These are phyloP conservation scores for Sparus aurata DNA, from an alignment of 2,797 vertebrate genomes.

Conservation along the genomic window DNA sequence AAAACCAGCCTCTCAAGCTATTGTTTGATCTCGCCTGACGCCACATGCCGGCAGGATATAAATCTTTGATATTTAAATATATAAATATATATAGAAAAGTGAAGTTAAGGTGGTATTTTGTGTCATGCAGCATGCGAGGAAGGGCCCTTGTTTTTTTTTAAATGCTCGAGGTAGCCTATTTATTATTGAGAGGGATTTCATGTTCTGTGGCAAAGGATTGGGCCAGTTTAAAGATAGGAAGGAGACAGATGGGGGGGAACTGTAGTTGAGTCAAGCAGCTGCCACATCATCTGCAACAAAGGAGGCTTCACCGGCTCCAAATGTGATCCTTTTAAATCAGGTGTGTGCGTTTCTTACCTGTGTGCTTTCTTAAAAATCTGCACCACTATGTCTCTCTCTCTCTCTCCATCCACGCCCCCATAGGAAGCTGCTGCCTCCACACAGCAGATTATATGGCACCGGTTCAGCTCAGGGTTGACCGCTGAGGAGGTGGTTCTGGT, in stretches of 20 bases:
- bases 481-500: slow-evolving; percentile 38
- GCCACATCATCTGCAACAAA: slow-evolving; percentile 59
- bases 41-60: slow-evolving; percentile 37
- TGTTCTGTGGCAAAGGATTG: slow-evolving; percentile 71
- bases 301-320: slow-evolving; percentile 13
- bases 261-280: slow-evolving; percentile 46
- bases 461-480: slow-evolving; percentile 46
- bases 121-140: slow-evolving; percentile 63
- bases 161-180: slow-evolving; percentile 71
- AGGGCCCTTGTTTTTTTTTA: slow-evolving; percentile 62
- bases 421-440: slow-evolving; percentile 51
- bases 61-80: not conserved
- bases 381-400: slow-evolving; percentile 3
- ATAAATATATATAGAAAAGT: slow-evolving; percentile 51
- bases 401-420: slow-evolving; percentile 19
- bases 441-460: slow-evolving; percentile 50
- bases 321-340: slow-evolving; percentile 26
- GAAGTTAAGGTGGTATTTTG: slow-evolving; percentile 65
- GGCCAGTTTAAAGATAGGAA: slow-evolving; percentile 68
- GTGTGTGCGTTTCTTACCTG: slow-evolving; percentile 31
- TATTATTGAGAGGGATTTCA: slow-evolving; percentile 78
- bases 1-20: slow-evolving; percentile 30
- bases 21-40: slow-evolving; percentile 58
- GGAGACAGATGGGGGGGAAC: slow-evolving; percentile 32
- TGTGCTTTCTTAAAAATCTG: slow-evolving; percentile 44